Evolutionary conservation across 1,140 invertebrate genomes (phyloP).

Genomic region (Phortica variegata): DNA sequence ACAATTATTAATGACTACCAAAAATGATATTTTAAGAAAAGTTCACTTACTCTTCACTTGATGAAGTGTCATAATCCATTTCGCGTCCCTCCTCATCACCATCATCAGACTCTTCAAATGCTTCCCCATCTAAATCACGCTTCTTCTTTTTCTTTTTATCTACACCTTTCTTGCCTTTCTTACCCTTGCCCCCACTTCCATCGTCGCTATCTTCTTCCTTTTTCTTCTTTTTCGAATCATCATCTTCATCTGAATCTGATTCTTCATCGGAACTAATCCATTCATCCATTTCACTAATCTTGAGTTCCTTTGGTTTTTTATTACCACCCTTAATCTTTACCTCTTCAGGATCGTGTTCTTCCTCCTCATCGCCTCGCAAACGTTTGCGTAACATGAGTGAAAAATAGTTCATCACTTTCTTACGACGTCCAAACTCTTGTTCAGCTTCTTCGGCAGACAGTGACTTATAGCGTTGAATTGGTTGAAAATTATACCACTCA

Average conservation of each 20-base stretch:
- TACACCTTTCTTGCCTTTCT: slow-evolving; percentile 64
- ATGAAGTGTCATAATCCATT: slow-evolving; percentile 83
- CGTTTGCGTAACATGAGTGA: slow-evolving; percentile 89
- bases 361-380: slow-evolving; percentile 79
- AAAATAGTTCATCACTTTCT: slow-evolving; percentile 94
- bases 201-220: slow-evolving; percentile 67
- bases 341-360: slow-evolving; percentile 70
- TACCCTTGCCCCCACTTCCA: slow-evolving; percentile 60
- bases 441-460: slow-evolving; percentile 95
- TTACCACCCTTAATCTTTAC: slow-evolving; percentile 43
- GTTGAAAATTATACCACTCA: slow-evolving; percentile 83
- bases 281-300: slow-evolving; percentile 93
- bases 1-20: background rate
- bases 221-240: slow-evolving; percentile 67
- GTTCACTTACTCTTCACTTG: slow-evolving; percentile 65
- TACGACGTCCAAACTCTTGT: slow-evolving; percentile 90
- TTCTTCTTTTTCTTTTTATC: slow-evolving; percentile 75
- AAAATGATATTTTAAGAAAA: background rate
- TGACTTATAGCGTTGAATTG: slow-evolving; percentile 78
- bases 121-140: slow-evolving; percentile 79
- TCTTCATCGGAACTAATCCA: slow-evolving; percentile 85
- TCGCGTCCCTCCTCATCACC: slow-evolving; percentile 94
- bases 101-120: slow-evolving; percentile 94
- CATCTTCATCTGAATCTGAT: slow-evolving; percentile 63
- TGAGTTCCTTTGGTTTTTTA: slow-evolving; percentile 68